These are phyloP conservation scores for Ormyrus thymus DNA, from an alignment of 2,888 invertebrate genomes.

Conservation along the genomic window DNA sequence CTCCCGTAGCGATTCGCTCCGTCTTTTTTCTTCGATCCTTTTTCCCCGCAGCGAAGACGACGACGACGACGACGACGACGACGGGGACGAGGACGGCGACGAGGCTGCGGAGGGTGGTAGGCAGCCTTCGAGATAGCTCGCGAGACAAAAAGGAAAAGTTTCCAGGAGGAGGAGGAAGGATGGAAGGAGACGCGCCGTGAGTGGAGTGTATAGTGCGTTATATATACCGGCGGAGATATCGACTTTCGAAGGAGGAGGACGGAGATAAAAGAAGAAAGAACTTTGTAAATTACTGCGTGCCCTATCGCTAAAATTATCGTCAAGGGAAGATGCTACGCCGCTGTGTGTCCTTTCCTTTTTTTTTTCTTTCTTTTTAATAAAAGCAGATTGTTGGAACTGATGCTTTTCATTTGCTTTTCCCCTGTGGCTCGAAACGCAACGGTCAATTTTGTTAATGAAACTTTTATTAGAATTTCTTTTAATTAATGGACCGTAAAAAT, in stretches of 20 bases:
- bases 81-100: no score
- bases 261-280: conserved; percentile 46
- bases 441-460: background rate
- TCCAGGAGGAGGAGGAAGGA: conserved; percentile 1
- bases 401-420: background rate
- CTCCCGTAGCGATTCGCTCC: conserved; percentile 41
- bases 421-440: background rate
- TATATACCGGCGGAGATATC: conserved; percentile 23
- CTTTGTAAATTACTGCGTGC: conserved; percentile 47
- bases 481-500: background rate
- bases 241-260: conserved; percentile 37
- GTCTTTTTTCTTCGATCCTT: conserved; percentile 25
- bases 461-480: conserved; percentile 3
- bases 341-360: background rate
- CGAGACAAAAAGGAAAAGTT: conserved; percentile 48
- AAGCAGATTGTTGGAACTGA: background rate
- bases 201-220: conserved; percentile 5
- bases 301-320: conserved; percentile 49
- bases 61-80: no score
- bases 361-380: conserved; percentile 1
- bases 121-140: conserved; percentile 25
- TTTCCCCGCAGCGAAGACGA: background rate
- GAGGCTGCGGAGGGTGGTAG: conserved; percentile 23
- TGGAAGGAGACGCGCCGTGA: conserved; percentile 7
- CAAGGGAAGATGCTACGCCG: background rate